These are phyloP conservation scores for Enteromius paludinosus DNA, from an alignment of 2,797 vertebrate species.

Conservation along the genomic window DNA sequence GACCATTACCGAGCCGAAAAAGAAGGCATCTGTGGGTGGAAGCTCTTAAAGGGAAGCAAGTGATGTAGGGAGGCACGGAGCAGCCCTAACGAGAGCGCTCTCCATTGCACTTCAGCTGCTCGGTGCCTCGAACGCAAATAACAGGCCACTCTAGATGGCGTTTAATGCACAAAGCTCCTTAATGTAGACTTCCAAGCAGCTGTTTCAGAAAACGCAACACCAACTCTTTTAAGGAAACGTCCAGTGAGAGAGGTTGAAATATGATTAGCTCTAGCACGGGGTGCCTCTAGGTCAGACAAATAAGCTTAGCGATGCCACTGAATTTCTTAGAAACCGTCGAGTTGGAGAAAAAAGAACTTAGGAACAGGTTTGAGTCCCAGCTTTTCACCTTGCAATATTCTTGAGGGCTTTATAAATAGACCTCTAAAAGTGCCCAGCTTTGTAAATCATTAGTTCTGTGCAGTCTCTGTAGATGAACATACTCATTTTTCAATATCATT, in stretches of 20 bases:
- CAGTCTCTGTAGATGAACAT: constrained; percentile 63
- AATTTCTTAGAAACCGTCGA: constrained; percentile 32
- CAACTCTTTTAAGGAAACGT: constrained; percentile 29
- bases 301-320: constrained; percentile 31
- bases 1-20: constrained; percentile 30
- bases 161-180: constrained; percentile 22
- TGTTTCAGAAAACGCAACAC: constrained; percentile 9
- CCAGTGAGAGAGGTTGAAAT: constrained; percentile 15
- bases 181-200: constrained; percentile 33
- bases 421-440: constrained; percentile 60
- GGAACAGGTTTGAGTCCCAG: neutral
- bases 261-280: constrained; percentile 19
- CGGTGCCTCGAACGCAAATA: neutral
- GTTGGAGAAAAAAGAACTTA: constrained; percentile 1
- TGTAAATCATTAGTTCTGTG: constrained; percentile 41
- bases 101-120: constrained; percentile 21
- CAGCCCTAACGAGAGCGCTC: constrained; percentile 21
- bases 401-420: constrained; percentile 42
- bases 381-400: constrained; percentile 52
- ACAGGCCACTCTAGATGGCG: constrained; percentile 24
- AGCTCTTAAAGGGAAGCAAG: constrained; percentile 25
- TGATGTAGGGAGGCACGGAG: constrained; percentile 15
- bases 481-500: constrained; percentile 76
- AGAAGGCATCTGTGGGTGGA: constrained; percentile 30
- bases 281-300: constrained; percentile 23